Evolutionary conservation across 2,113 vertebrate species (phyloP), one percentile per base, ranked within the genome.

Genomic region (Nothoprocta perdicaria): DNA sequence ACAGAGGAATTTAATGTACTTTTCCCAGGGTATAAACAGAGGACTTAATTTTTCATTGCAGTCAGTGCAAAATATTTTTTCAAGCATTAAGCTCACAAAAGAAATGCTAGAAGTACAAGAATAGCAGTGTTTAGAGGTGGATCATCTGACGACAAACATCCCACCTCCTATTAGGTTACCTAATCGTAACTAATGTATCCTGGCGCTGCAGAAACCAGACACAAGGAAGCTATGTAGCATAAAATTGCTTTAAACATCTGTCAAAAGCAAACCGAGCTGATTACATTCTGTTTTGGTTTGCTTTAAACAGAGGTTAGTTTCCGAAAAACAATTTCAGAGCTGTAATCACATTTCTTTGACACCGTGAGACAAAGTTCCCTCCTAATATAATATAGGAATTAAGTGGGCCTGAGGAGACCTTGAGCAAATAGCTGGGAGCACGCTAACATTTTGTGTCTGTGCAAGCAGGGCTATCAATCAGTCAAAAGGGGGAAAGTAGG

Each of bases 171-270:
- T 63, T 88, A 1, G 1, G 26, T 88, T 86, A 89, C 14, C 26
- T 66, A 74, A 85, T 86, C 58, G 53, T 79, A 92, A 43, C 33
- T 84, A 72, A 71, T 48, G 24, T 43, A 86, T 22, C 53, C 88
- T 68, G 76, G 55, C 60, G 57, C 80, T 69, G 80, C 46, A 83
- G 75, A 91, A 92, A 78, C 9, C 75, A 86, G 73, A 89, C 7
- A 10, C 26, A 91, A 96, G 43, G 76, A 96, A 95, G 76, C 45
- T 80, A 43, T 60, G 75, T 50, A 84, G 68, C 88, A 95, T 81
- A 88, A 96, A 97, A 97, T 95, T 92, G n/a, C 73, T 92, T 93
- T 89, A 93, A 80, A 95, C 86, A 92, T 94, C 95, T 97, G 89
- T 96, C 94, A 94, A 95, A 96, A 95, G 80, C 63, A 88, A 95